Base-by-base conservation (phyloP, 2,113 vertebrate genomes). In the Ranitomeya variabilis region DNA sequence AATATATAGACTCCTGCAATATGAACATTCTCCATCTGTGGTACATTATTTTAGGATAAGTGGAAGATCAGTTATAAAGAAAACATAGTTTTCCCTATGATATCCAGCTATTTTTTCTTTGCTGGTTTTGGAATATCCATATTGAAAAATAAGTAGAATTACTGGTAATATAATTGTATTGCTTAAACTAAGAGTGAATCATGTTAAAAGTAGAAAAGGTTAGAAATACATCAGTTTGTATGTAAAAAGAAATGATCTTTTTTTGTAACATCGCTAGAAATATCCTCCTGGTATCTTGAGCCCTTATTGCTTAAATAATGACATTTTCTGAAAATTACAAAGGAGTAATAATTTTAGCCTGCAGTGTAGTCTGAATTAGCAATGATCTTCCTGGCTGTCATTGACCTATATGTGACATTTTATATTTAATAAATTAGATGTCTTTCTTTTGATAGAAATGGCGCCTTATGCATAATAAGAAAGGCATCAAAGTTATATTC, bases 351-450 rank as follows among this genome's bases (percentile, higher is more conserved):
- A 90, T 90, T 55, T 93, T 94, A 90, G 90, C 89, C 91, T 90
- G 89, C 91, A 90, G 90, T 93, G 85, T 91, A 94, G 92, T 92
- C 78, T 0, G 0, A 92, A 89, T 89, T 90, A 92, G 90, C 90
- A 89, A 90, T 94, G 91, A 93, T 94, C 90, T 93, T 92, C 91
- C 86, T 91, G 91, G 90, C 90, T 95, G 92, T 93, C 92, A 93
- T 92, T 92, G 95, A 95, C 94, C 94, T 96, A 95, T 94, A 93
- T 90, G 92, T 95, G 94, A 94, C 93, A 96, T 96, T 95, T 95
- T 92, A 90, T 91, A 92, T 91, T 90, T 94, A 94, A 95, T 94
- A 95, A 96, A 95, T 93, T 95, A 93, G 91, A 91, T 89, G 71
- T 80, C 90, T 94, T 91, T 92, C 91, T 91, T 94, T 90, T 90